Evolutionary conservation across 2,888 invertebrate genomes (phyloP), one percentile per base, ranked within the genome.

Genomic region (Criorhina ranunculi): DNA sequence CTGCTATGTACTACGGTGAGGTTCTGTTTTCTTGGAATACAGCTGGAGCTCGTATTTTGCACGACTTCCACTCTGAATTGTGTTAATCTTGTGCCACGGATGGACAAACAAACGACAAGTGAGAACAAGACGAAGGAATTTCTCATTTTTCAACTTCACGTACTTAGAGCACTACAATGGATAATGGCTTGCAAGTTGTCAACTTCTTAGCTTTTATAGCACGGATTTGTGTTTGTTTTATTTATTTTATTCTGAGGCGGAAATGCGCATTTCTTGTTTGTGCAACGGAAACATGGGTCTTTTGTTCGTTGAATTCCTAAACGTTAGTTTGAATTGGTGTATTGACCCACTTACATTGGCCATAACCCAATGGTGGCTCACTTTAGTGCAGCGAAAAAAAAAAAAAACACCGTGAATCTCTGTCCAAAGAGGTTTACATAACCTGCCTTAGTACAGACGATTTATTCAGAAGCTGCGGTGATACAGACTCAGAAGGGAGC

Each of bases 1-100:
- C 91, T 88, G 17, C 77, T 85, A n/a, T 88, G 86, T 40, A 86
- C 70, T 0, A 79, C 73, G 17, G 42, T 83, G n/a, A 24, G 79
- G 44, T 40, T 12, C 2, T 0, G 82, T 60, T 15, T 59, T 33
- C 49, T 77, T 7, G 75, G 64, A n/a, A 17, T 79, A 7, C 19
- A 73, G 19, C 33, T 8, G 15, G 37, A 31, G 51, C 37, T 24
- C 9, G 44, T 44, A 24, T 44, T 53, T 40, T 42, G 66, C 44
- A 73, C 37, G 59, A 46, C 33, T 37, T 80, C 37, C 19, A 35
- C 31, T 46, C 37, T 6, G 1, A 35, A 17, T 24, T 64, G 75
- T 76, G 81, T 33, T 64, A 69, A 76, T 60, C 66, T 44, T 8
- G 24, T 29, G 17, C 55, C 57, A 42, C 33, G 24, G 42, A 51